Percentiles rank a stretch among this genome's conserved stretches.
phyloP scores from a whole-genome alignment of 2,888 invertebrate genomes.

The Drosophila borborema region DNA sequence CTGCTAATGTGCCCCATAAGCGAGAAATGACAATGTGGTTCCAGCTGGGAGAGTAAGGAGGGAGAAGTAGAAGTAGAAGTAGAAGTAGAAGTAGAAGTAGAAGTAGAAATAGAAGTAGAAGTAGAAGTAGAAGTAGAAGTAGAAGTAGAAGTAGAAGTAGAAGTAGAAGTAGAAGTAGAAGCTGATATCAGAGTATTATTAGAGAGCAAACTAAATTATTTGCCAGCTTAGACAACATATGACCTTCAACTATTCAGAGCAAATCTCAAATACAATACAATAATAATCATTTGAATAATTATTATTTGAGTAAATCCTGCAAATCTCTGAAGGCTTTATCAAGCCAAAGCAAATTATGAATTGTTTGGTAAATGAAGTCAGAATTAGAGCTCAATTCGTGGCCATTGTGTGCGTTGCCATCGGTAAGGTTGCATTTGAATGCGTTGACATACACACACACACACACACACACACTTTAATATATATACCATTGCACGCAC shows the following conservation, averaged over 20 bases:
- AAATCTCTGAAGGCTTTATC: conserved; percentile 1
- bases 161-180: background rate
- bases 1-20: conserved; percentile 45
- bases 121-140: background rate
- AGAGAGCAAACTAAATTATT: background rate
- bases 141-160: too few relatives aligned
- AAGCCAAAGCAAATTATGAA: background rate
- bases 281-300: conserved; percentile 1
- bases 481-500: background rate
- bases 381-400: conserved; percentile 14
- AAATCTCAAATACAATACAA: background rate
- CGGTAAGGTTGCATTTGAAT: conserved; percentile 5
- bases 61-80: background rate
- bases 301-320: background rate
- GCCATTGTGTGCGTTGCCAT: conserved; percentile 8
- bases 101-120: background rate
- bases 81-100: background rate
- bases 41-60: background rate
- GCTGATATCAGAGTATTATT: background rate
- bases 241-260: background rate
- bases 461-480: background rate
- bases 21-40: conserved; percentile 41
- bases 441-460: background rate
- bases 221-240: background rate
- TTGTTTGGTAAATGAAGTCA: conserved; percentile 3